Conservation (phyloP, 1,140 invertebrate genomes). For the Luehdorfia chinensis region DNA sequence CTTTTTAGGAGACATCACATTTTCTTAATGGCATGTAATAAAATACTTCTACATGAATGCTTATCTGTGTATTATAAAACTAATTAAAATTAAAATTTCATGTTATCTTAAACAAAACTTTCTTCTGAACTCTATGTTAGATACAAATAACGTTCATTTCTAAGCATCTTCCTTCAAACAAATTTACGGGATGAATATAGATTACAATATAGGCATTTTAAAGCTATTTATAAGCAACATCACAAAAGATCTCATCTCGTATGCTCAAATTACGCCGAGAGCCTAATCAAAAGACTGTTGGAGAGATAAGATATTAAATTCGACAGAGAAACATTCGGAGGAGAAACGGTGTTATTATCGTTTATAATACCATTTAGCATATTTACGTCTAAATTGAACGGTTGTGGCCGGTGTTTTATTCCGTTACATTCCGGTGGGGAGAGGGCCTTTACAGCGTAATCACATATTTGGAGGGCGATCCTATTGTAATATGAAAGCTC, state of each 20-base stretch:
- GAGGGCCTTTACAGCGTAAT: conserved; percentile 32
- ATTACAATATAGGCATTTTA: neutral
- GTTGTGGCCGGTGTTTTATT: conserved; percentile 20
- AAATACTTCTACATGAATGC: too few relatives aligned
- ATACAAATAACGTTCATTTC: too few relatives aligned
- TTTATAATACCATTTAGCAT: conserved; percentile 27
- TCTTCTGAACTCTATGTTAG: too few relatives aligned
- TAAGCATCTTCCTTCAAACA: too few relatives aligned
- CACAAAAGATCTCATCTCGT: conserved; percentile 16
- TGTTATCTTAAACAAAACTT: too few relatives aligned
- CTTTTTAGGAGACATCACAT: too few relatives aligned
- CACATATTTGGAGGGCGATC: conserved; percentile 33
- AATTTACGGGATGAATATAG: neutral
- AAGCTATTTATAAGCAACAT: conserved; percentile 3
- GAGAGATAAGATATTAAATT: conserved; percentile 24
- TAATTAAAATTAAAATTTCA: too few relatives aligned
- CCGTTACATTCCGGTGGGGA: conserved; percentile 12
- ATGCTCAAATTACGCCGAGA: conserved; percentile 1
- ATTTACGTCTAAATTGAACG: conserved; percentile 29
- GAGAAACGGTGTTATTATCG: conserved; percentile 20
- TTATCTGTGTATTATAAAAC: too few relatives aligned
- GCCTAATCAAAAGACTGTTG: conserved; percentile 7
- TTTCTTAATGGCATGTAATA: too few relatives aligned
- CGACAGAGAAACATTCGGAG: conserved; percentile 26
- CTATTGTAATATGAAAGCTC: conserved; percentile 40